phyloP scores from a whole-genome alignment of 2,888 invertebrate species.

The Willowsia nigromaculata region DNA sequence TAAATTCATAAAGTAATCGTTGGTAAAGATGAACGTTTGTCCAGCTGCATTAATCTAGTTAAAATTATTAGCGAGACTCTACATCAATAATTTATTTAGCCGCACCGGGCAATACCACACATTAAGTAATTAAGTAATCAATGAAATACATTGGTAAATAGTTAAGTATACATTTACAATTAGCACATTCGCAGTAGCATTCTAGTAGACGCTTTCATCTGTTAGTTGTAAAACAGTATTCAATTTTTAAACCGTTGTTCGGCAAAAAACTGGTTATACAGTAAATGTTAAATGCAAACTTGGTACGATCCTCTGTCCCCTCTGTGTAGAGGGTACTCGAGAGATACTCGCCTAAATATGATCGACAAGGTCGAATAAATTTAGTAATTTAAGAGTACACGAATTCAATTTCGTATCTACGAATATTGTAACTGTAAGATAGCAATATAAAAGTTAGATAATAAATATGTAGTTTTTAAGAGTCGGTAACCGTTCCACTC shows the following conservation, averaged over 20 bases:
- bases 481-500: not conserved
- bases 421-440: constrained; percentile 7
- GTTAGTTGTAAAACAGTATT: not conserved
- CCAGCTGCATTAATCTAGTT: too few species aligned
- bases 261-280: not conserved
- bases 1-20: too few species aligned
- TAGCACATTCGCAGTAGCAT: not conserved
- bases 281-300: constrained; percentile 56
- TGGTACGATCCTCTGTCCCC: constrained; percentile 49
- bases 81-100: too few species aligned
- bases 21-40: too few species aligned
- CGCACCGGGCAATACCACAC: too few species aligned
- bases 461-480: not conserved
- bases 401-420: not conserved
- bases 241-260: not conserved
- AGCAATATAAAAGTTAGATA: constrained; percentile 3
- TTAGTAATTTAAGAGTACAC: not conserved
- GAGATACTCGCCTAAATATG: not conserved
- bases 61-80: too few species aligned
- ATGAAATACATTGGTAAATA: not conserved
- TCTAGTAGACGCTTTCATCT: not conserved
- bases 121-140: too few species aligned
- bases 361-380: not conserved
- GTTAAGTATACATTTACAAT: not conserved
- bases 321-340: not conserved